Conservation (phyloP, 1,140 invertebrate species). For the Drosophila bocqueti region DNA sequence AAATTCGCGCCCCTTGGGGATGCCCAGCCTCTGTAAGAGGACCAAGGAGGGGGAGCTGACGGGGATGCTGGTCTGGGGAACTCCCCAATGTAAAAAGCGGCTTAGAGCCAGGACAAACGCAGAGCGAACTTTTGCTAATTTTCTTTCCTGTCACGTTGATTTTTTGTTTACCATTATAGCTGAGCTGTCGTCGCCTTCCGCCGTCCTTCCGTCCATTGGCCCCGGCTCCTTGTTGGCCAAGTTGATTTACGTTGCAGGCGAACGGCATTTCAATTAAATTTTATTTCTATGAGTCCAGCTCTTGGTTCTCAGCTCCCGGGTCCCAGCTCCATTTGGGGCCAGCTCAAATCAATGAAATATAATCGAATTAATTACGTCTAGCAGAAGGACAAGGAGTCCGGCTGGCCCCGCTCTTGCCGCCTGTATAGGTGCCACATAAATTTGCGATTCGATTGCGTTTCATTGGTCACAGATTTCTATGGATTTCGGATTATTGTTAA, state of each 20-base stretch:
- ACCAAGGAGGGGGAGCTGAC: slow-evolving; percentile 2
- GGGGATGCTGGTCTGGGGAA: slow-evolving; percentile 20
- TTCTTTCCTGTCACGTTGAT: slow-evolving; percentile 84
- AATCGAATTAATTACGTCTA: slow-evolving; percentile 84
- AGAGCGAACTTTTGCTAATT: slow-evolving; percentile 79
- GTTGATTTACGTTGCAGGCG: slow-evolving; percentile 78
- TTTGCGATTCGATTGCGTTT: slow-evolving; percentile 78
- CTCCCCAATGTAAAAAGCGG: slow-evolving; percentile 66
- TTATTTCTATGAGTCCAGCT: slow-evolving; percentile 70
- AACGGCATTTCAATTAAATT: slow-evolving; percentile 84
- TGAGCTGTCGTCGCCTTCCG: slow-evolving; percentile 71
- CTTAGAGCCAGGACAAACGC: slow-evolving; percentile 57
- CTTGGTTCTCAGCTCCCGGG: background rate
- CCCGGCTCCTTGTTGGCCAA: slow-evolving; percentile 35
- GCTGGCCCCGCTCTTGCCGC: background rate
- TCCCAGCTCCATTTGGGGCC: slow-evolving; percentile 17
- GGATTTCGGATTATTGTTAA: slow-evolving; percentile 75
- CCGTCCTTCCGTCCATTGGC: background rate
- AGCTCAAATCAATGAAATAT: slow-evolving; percentile 83
- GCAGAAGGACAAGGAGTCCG: slow-evolving; percentile 33
- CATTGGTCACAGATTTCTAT: slow-evolving; percentile 75
- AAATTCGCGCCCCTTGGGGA: slow-evolving; percentile 74
- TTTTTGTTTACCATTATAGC: slow-evolving; percentile 83
- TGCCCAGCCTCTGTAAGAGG: background rate
- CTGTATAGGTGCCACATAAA: slow-evolving; percentile 71